These are phyloP conservation scores for Stenoptilia bipunctidactyla DNA, from an alignment of 2,888 invertebrate genomes.

Conservation along the genomic window DNA sequence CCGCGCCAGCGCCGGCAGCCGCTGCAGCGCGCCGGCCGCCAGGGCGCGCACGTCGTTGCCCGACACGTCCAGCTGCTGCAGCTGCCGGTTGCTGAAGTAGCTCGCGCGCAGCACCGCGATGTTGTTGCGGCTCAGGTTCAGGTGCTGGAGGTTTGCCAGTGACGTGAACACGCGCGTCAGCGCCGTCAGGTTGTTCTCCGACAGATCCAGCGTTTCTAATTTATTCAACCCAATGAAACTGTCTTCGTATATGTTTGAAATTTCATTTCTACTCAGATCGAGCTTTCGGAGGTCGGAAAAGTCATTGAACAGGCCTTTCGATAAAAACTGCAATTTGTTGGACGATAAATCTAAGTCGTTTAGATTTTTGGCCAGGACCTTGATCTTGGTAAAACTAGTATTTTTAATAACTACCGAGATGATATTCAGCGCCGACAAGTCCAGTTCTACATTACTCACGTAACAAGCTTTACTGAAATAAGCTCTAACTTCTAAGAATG, in stretches of 20 bases:
- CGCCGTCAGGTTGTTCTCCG: slow-evolving; percentile 74
- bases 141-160: slow-evolving; percentile 72
- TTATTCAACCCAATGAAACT: slow-evolving; percentile 73
- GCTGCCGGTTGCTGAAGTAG: slow-evolving; percentile 73
- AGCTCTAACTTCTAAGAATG: slow-evolving; percentile 34
- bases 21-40: slow-evolving; percentile 76
- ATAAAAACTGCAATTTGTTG: slow-evolving; percentile 67
- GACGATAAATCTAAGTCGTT: slow-evolving; percentile 72
- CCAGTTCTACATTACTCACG: slow-evolving; percentile 30
- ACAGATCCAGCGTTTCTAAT: slow-evolving; percentile 78
- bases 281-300: slow-evolving; percentile 73
- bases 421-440: slow-evolving; percentile 36
- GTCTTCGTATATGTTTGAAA: slow-evolving; percentile 65
- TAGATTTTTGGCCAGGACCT: slow-evolving; percentile 44
- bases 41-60: slow-evolving; percentile 75
- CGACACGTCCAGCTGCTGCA: slow-evolving; percentile 79
- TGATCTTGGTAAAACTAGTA: slow-evolving; percentile 39
- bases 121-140: slow-evolving; percentile 79
- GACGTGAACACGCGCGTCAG: slow-evolving; percentile 73
- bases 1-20: slow-evolving; percentile 81
- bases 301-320: slow-evolving; percentile 65
- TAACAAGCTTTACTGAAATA: slow-evolving; percentile 36
- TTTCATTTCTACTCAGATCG: slow-evolving; percentile 77
- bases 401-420: slow-evolving; percentile 39
- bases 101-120: slow-evolving; percentile 74